Evolutionary conservation across 2,797 vertebrate species (phyloP).

Genomic region (Epinephelus awoara): DNA sequence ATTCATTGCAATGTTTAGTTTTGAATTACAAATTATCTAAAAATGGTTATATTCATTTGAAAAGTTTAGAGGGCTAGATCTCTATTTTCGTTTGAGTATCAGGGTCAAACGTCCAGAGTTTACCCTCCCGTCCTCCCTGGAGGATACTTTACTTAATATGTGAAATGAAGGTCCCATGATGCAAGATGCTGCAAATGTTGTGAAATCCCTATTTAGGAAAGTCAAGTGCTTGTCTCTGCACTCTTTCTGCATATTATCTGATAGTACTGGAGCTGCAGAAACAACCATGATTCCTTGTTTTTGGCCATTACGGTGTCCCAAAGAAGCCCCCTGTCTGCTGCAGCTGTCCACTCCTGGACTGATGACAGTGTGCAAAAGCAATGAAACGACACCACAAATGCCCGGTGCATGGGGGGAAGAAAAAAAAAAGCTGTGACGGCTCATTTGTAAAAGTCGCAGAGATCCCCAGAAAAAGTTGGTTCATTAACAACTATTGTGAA

Average conservation of each 20-base stretch:
- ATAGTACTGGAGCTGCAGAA: constrained; percentile 36
- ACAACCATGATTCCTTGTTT: constrained; percentile 48
- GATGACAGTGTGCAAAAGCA: constrained; percentile 23
- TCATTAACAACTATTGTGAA: constrained; percentile 51
- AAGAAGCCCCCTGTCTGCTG: constrained; percentile 38
- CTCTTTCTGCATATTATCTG: constrained; percentile 30
- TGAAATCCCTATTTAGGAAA: constrained; percentile 31
- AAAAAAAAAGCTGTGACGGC: constrained; percentile 19
- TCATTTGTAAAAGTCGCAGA: constrained; percentile 50
- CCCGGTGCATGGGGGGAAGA: not conserved
- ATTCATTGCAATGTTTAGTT: constrained; percentile 19
- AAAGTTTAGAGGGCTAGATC: not conserved
- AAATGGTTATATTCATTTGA: not conserved
- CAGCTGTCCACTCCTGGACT: constrained; percentile 18
- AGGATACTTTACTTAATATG: constrained; percentile 9
- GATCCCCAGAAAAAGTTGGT: constrained; percentile 31
- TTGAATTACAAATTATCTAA: constrained; percentile 35
- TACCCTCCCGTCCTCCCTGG: not conserved
- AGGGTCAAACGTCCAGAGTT: constrained; percentile 8
- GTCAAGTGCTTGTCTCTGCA: constrained; percentile 3
- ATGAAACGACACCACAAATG: constrained; percentile 17
- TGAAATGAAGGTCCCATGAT: constrained; percentile 38
- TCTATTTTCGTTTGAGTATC: not conserved
- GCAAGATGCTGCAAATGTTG: constrained; percentile 53
- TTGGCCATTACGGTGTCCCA: constrained; percentile 19